Base-by-base conservation (phyloP, 2,888 invertebrate species). In the Euplagia quadripunctaria region DNA sequence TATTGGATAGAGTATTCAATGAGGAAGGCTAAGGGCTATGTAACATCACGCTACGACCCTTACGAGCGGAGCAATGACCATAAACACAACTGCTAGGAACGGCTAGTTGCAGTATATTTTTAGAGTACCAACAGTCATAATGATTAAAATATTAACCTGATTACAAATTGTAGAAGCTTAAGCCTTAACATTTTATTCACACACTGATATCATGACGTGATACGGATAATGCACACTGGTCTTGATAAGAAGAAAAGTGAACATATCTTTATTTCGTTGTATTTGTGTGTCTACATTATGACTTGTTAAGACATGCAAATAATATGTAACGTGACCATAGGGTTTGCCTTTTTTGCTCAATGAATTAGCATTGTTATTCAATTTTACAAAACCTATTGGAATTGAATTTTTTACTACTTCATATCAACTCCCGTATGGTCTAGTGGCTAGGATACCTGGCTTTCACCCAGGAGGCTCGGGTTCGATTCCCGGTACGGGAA, bases 401-500 rank as follows among this genome's bases (percentile, higher is more conserved):
- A 20, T 58, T 14, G 14, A 31, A 5, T 6, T 31, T 31, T 61
- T 61, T 31, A 0, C 12, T 0, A 1, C 5, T 2, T 1, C 0
- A 0, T 20, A 1, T 0, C 7, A 89, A 65, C 82, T 96, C 96
- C 96, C 96, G 96, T 96, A 96, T 96, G 96, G 96, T 96, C 96
- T 97, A 97, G 96, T 97, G 97, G 97, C 96, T 97, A 97, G 96
- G 97, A 97, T 97, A 97, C 96, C 96, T 97, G 97, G 97, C 97
- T 97, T 96, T 97, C 97, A 97, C 96, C 96, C 96, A 96, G 97
- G 97, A 97, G 97, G 97, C 97, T 97, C 97, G 97, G 97, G 97
- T 97, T 97, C 97, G 97, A 97, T 97, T 97, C 97, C 97, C 96
- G 97, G 96, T 96, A 97, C 96, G 96, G 96, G 96, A 97, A 96